Base-by-base conservation (phyloP, 2,888 invertebrate genomes). In the Melanostoma mellinum region DNA sequence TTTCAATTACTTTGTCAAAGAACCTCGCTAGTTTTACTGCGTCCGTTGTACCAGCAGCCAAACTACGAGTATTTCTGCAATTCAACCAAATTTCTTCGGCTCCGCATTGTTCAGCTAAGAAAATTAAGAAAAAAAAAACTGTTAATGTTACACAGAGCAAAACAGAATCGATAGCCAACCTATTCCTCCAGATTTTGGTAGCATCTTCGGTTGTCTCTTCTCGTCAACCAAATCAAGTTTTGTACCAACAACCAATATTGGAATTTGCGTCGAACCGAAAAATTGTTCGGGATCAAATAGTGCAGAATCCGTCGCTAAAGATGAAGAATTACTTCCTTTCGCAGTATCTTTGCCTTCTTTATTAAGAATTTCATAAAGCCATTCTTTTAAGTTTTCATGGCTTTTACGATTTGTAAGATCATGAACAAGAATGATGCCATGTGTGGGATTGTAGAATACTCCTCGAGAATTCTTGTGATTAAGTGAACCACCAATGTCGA, bases 381-480 rank as follows among this genome's bases (percentile, higher is more conserved):
- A 99, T 90, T 97, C 96, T 85, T 96, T 94, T 78, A 99, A 92
- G 92, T 99, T 98, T 79, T 96, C 94, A 90, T 99, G 97, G 69
- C 98, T 98, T 91, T 99, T 99, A 86, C 97, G 93, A 91, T 99
- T 99, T 4, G 97, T 97, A 88, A 99, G 92, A 92, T 99, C 99
- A 90, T 99, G 99, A 2, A 99, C 98, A 81, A 99, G 92, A 87
- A 99, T 97, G 42, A 99, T 95, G 93, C 99, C 99, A 92, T 99
- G 96, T 75, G 97, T 96, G 38, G 97, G 96, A 88, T 96, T 95
- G 91, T 99, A 99, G 91, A 99, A 99, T 1, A 99, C 97, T 82
- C 95, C 94, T 88, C 99, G 93, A n/a, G 97, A 96, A 90, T 97
- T 98, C 89, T 96, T 94, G 90, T 99, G 99, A 87, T 95, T 96